These are phyloP conservation scores for Platorchestia sp. DNA, from an alignment of 1,140 invertebrate genomes.

Conservation along the genomic window DNA sequence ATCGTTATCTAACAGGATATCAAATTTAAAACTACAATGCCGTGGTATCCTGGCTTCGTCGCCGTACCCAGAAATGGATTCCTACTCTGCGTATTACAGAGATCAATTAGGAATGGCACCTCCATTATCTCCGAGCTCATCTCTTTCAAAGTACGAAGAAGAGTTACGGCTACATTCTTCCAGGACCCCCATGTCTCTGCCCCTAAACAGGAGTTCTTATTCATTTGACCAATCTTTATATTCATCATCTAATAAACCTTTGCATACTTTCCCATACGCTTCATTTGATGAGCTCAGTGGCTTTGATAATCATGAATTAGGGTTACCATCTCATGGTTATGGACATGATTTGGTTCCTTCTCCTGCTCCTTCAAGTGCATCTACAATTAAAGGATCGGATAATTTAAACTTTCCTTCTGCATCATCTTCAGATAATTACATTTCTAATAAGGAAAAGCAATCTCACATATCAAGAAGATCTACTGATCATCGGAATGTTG, in stretches of 20 bases:
- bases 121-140: background rate
- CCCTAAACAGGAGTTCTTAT: conserved; percentile 10
- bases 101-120: conserved; percentile 30
- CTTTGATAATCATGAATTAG: background rate
- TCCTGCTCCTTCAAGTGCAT: conserved; percentile 30
- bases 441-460: background rate
- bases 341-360: conserved; percentile 13
- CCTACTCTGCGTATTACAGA: conserved; percentile 33
- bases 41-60: conserved; percentile 37
- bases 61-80: conserved; percentile 35
- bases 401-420: background rate
- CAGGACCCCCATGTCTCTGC: conserved; percentile 5
- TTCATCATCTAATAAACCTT: background rate
- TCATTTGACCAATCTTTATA: conserved; percentile 9
- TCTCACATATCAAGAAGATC: background rate
- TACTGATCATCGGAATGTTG: background rate
- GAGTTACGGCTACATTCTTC: background rate
- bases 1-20: conserved; percentile 14
- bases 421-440: background rate
- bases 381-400: background rate
- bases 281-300: background rate
- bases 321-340: conserved; percentile 1
- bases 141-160: background rate
- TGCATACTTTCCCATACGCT: background rate
- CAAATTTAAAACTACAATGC: conserved; percentile 34